These are phyloP conservation scores for Pristionchus japonicus DNA, from an alignment of 2,888 invertebrate species.

Conservation along the genomic window DNA sequence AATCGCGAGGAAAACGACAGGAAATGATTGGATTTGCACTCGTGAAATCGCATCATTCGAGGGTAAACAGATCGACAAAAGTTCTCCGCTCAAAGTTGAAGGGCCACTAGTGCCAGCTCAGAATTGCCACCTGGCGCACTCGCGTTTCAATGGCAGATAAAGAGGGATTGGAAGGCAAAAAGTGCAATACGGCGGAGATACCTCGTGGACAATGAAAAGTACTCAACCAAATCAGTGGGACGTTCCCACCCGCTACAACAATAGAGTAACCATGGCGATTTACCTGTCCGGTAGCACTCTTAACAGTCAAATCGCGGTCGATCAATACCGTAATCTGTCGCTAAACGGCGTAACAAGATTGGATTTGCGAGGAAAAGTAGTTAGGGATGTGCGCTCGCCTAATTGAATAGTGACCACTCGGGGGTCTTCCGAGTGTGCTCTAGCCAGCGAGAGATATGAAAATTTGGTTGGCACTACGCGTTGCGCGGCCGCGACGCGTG, in stretches of 20 bases:
- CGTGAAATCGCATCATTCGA: not conserved
- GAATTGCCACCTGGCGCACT: slow-evolving; percentile 1
- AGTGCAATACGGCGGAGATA: not conserved
- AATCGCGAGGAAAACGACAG: not conserved
- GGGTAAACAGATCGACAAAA: not conserved
- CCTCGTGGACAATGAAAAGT: not conserved
- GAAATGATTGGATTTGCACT: not conserved
- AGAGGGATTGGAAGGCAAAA: not conserved
- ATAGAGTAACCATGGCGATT: slow-evolving; percentile 29
- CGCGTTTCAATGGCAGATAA: not conserved
- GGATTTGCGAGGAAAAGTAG: slow-evolving; percentile 3
- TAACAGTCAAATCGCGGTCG: not conserved
- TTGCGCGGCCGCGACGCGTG: slow-evolving; percentile 34
- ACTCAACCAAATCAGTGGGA: not conserved
- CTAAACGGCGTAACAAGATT: not conserved
- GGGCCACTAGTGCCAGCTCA: not conserved
- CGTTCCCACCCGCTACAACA: not conserved
- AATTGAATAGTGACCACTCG: slow-evolving; percentile 40
- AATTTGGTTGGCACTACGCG: slow-evolving; percentile 39
- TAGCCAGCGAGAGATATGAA: slow-evolving; percentile 3
- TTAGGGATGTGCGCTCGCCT: slow-evolving; percentile 6
- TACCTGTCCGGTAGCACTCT: not conserved
- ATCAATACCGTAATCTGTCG: not conserved
- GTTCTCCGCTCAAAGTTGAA: not conserved
- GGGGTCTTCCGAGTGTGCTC: not conserved